Conservation (phyloP, 64 coral and sea anemone genomes). For the Pocillopora verrucosa region DNA sequence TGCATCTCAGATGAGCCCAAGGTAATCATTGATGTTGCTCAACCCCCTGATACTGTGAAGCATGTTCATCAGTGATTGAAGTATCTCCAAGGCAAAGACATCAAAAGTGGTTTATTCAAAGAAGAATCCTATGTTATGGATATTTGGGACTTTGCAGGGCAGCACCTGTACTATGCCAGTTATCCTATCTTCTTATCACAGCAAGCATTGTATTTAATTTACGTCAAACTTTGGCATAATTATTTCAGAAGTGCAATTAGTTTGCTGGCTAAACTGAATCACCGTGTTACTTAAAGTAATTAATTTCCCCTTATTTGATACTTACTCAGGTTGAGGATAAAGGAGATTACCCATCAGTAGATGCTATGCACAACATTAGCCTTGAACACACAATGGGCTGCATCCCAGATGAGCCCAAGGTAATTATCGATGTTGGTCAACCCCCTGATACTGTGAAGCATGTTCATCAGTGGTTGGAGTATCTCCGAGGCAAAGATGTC, state of each 20-base stretch:
- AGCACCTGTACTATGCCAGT: conserved; percentile 31
- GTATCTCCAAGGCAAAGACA: neutral
- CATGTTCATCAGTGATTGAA: neutral
- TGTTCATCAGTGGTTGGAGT: neutral
- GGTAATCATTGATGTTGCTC: neutral
- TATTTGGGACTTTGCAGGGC: conserved; percentile 46
- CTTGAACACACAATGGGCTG: neutral
- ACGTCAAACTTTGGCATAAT: no score
- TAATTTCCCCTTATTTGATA: no score
- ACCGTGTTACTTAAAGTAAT: no score
- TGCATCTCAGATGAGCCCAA: neutral
- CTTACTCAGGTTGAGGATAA: neutral
- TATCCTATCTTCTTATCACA: no score
- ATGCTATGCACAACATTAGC: neutral
- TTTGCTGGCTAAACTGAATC: no score
- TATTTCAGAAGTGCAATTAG: no score
- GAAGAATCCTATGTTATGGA: conserved; percentile 6
- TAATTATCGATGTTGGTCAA: neutral
- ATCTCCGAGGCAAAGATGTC: neutral
- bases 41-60: neutral
- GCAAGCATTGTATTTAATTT: conserved; percentile 1
- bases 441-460: neutral
- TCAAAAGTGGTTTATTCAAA: neutral
- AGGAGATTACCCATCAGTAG: neutral
- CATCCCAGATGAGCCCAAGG: neutral